phyloP scores from a whole-genome alignment of 2,113 vertebrate species.

The Passerina amoena region DNA sequence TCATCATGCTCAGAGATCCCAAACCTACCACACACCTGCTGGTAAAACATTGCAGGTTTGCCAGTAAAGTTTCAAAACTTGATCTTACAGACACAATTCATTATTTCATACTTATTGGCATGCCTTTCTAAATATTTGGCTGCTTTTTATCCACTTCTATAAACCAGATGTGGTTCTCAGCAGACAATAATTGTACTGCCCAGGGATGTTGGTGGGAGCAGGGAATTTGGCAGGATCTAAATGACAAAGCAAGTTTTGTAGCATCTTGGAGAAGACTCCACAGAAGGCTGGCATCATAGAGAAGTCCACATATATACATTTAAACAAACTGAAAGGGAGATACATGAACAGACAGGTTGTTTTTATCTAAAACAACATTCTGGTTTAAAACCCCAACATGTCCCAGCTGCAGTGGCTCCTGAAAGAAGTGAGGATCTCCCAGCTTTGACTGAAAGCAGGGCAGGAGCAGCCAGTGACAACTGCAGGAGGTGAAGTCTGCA shows the following conservation, averaged over 20 bases:
- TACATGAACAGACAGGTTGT: not conserved
- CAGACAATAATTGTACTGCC: not conserved
- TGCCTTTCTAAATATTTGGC: not conserved
- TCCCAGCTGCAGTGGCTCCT: not conserved
- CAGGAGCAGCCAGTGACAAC: not conserved
- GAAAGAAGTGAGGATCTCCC: not conserved
- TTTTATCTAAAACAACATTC: not conserved
- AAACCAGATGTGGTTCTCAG: not conserved
- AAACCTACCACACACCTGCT: not conserved
- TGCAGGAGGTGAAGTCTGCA: not conserved
- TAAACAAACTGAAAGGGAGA: not conserved
- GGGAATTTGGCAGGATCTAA: not conserved
- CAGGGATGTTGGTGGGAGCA: not conserved
- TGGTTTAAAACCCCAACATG: not conserved
- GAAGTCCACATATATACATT: not conserved
- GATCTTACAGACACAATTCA: not conserved
- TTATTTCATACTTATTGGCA: not conserved
- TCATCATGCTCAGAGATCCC: not conserved
- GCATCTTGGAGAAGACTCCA: not conserved
- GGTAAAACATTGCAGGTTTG: not conserved
- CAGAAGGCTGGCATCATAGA: not conserved
- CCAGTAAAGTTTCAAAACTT: not conserved
- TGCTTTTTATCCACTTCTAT: not conserved
- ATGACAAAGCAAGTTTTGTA: not conserved
- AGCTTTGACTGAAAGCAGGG: not conserved